Percentiles rank a stretch among this genome's conserved stretches.
These are phyloP conservation scores for Manis pentadactyla DNA, from an alignment of 2,797 vertebrate species.

Conservation along the genomic window DNA sequence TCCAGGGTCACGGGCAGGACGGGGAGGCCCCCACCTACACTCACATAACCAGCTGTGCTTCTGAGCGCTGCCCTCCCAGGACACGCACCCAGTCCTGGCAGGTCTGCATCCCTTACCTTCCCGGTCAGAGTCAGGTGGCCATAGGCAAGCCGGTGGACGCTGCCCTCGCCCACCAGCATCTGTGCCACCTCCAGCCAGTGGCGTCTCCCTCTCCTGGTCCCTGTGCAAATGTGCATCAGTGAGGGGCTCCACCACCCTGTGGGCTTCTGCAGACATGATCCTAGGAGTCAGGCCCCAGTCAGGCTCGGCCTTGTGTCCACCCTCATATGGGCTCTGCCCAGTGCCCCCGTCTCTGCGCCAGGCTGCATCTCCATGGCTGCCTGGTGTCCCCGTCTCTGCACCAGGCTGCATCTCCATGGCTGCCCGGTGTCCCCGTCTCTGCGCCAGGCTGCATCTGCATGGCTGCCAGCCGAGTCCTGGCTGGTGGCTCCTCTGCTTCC, in stretches of 20 bases:
- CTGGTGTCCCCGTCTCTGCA: neutral
- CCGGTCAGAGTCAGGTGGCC: rapidly evolving
- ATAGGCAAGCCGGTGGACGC: neutral
- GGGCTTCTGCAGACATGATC: neutral
- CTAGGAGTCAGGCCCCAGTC: neutral
- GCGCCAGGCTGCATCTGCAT: neutral
- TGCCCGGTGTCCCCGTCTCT: neutral
- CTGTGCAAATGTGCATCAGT: rapidly evolving
- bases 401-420: neutral
- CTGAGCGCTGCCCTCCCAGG: neutral
- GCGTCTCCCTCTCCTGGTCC: neutral
- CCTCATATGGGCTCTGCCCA: neutral
- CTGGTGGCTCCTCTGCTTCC: neutral
- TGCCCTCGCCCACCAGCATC: rapidly evolving
- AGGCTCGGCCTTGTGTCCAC: too few species aligned
- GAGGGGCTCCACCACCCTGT: neutral
- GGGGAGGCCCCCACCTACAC: neutral
- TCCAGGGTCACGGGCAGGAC: rapidly evolving
- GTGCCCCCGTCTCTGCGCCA: neutral
- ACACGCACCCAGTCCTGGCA: neutral
- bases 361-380: neutral
- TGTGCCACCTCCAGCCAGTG: neutral
- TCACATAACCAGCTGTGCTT: neutral
- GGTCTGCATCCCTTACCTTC: neutral
- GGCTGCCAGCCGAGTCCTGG: neutral